Evolutionary conservation across 2,888 invertebrate species (phyloP), one percentile per base, ranked within the genome.

Genomic region (Xylocampa areola): DNA sequence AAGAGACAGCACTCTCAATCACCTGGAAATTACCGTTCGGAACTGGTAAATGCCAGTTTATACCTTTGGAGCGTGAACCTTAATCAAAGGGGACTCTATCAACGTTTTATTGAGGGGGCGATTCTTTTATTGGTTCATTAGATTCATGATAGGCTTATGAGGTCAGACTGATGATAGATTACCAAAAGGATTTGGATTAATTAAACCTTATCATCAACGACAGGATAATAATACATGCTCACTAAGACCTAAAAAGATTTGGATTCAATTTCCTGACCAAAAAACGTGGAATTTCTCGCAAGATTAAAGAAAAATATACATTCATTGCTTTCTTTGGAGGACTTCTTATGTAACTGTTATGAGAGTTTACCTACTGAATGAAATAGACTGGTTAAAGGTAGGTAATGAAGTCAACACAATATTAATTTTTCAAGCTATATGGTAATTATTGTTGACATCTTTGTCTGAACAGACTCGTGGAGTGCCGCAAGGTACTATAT

Each of bases 81-180:
- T 67, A 61, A 73, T 74, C 72, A 74, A 74, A 52, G 50, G 49
- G 32, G 21, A 52, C 45, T 55, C 19, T 53, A 74, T 67, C 43
- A 67, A 50, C 43, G 53, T 61, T 73, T 73, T 73, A 74, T 71
- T 47, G 63, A 10, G 33, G 10, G 37, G 32, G 10, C n/a, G 58
- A 52, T 58, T 59, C 63, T 67, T 71, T 71, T 61, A 74, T 67
- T 32, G 54, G 37, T 25, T 21, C 37, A 44, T 72, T 35, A 40
- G 50, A 43, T 27, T 30, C 33, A 13, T 32, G 44, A 49, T 57
- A 39, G 32, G 41, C 60, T 66, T 60, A 70, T 55, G 52, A 49
- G 54, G 39, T 29, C 30, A 35, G 11, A 39, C 7, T 7, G 25
- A 25, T 67, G 55, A 64, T 55, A 51, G 48, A 63, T 53, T 44